Conservation (phyloP, 2,113 vertebrate genomes). For the Chaetura pelagica region DNA sequence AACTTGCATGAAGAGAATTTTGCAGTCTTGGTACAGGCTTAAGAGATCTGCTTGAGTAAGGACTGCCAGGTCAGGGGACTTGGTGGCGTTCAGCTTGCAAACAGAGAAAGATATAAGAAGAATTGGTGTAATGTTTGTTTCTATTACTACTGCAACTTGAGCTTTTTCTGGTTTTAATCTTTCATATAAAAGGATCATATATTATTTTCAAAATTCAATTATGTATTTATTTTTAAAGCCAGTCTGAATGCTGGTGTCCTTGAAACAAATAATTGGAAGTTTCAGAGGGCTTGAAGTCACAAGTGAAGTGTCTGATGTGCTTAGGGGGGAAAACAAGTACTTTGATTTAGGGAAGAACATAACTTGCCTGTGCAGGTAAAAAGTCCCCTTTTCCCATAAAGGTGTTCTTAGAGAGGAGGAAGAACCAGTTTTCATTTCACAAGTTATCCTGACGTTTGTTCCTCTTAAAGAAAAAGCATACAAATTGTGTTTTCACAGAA, state of each 20-base stretch:
- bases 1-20: not conserved
- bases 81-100: not conserved
- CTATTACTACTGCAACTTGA: not conserved
- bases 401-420: not conserved
- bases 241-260: not conserved
- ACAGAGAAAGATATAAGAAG: not conserved
- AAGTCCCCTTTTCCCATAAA: not conserved
- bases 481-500: not conserved
- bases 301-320: no score
- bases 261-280: not conserved
- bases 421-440: not conserved
- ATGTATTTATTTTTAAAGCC: not conserved
- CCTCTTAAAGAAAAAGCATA: not conserved
- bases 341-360: not conserved
- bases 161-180: not conserved
- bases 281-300: not conserved
- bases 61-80: not conserved
- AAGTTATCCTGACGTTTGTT: not conserved
- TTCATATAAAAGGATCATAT: not conserved
- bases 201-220: not conserved
- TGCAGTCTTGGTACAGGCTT: fast-evolving
- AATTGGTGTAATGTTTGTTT: not conserved
- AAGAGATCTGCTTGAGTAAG: not conserved
- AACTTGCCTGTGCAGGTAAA: not conserved
- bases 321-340: not conserved